These are phyloP conservation scores for Carassius carassius DNA, from an alignment of 2,113 vertebrate genomes.

Conservation along the genomic window DNA sequence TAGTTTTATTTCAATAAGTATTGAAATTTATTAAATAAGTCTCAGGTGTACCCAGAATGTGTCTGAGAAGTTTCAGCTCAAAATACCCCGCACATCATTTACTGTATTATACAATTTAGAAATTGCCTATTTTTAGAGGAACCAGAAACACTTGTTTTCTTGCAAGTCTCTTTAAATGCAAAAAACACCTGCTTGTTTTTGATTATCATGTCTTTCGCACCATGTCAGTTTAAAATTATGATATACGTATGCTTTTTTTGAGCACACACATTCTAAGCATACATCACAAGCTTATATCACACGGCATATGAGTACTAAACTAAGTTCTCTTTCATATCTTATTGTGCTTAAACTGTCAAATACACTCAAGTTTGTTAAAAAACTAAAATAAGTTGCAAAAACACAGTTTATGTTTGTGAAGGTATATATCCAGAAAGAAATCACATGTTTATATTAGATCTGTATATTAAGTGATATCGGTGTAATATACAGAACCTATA, in stretches of 20 bases:
- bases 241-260: not conserved
- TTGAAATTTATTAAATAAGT: too few relatives aligned
- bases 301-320: not conserved
- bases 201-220: not conserved
- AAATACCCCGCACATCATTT: too few relatives aligned
- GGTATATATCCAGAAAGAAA: not conserved
- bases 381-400: not conserved
- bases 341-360: not conserved
- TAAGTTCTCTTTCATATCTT: not conserved
- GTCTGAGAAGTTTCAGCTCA: too few relatives aligned
- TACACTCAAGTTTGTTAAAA: not conserved
- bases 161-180: not conserved
- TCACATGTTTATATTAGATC: not conserved
- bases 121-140: not conserved
- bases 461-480: not conserved
- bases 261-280: not conserved
- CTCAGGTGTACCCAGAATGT: too few relatives aligned
- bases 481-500: too few relatives aligned
- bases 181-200: not conserved
- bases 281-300: not conserved
- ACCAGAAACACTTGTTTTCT: not conserved
- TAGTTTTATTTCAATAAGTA: not conserved
- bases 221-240: not conserved
- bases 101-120: too few relatives aligned
- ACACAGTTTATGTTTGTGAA: not conserved